Evolutionary conservation across 1,140 invertebrate species (phyloP), one percentile per base, ranked within the genome.

Genomic region (Harpegnathos saltator): DNA sequence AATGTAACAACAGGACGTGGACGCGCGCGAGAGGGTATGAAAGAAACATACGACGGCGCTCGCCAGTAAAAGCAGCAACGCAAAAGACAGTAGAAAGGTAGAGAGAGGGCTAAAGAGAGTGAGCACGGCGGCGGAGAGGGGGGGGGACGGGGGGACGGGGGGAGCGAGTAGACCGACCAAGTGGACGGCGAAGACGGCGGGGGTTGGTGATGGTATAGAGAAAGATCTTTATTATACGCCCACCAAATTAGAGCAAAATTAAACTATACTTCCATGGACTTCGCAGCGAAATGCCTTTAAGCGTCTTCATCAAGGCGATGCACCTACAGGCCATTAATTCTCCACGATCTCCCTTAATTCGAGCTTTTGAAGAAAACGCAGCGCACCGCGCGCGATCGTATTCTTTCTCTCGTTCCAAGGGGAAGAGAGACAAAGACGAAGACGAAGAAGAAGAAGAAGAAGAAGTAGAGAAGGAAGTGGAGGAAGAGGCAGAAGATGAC

Each of bases 231-330:
- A 54, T 77, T 77, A 77, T 54, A 65, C 73, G 61, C 73, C 77
- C 77, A 80, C 66, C 54, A 58, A 80, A 80, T 80, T 80, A 80
- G 63, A 80, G 33, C 56, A 80, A 80, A 80, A 80, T 80, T 80
- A 80, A 58, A 71, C 77, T 78, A 58, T 78, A 78, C 74, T 78
- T 78, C 22, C 33, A 15, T 48, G 22, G 24, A 74, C 22, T 62
- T 26, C 72, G 33, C 17, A 56, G 58, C 58, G 38, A 74, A 73
- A 74, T 74, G 72, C 22, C 72, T 61, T 73, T 74, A 74, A 61
- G 58, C 58, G 58, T 74, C 38, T 62, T 24, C 58, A 44, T 48
- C 56, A 62, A 61, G 58, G 58, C n/a, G 69, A 72, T 38, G 58
- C 38, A 62, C 38, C 72, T 71, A 56, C 68, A 50, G 33, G 38